Evolutionary conservation across 2,888 invertebrate genomes (phyloP).

Genomic region (Ochropleura plecta): DNA sequence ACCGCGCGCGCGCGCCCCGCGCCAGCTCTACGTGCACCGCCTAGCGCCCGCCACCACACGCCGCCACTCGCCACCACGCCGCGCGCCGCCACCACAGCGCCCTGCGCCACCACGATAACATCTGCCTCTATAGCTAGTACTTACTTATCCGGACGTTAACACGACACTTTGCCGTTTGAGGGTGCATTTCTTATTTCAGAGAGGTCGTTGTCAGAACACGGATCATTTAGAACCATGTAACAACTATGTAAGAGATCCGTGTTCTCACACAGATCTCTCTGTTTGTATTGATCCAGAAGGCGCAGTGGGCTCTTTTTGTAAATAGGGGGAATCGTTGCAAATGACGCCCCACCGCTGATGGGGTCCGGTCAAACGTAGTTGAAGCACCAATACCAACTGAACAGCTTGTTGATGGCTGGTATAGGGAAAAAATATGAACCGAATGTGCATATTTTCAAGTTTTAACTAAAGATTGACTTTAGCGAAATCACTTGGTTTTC

Average conservation of each 20-base stretch:
- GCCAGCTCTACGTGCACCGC: constrained; percentile 58
- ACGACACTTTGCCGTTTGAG: constrained; percentile 27
- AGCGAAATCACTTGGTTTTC: background rate
- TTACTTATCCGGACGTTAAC: constrained; percentile 39
- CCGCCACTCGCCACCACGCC: constrained; percentile 54
- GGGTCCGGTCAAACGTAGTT: background rate
- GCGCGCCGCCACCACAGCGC: constrained; percentile 38
- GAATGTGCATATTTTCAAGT: background rate
- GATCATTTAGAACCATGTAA: no score
- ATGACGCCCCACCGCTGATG: constrained; percentile 2
- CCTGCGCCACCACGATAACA: constrained; percentile 52
- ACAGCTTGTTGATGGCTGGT: constrained; percentile 2
- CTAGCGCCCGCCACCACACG: constrained; percentile 44
- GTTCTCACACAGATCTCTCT: background rate
- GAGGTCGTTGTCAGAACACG: background rate
- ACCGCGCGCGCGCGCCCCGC: constrained; percentile 71
- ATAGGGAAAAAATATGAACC: background rate
- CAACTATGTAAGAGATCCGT: constrained; percentile 7
- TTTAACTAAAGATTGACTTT: background rate
- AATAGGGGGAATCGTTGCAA: constrained; percentile 21
- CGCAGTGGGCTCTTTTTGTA: constrained; percentile 1
- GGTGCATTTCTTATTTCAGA: constrained; percentile 33
- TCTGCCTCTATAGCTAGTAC: constrained; percentile 28
- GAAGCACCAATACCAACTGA: constrained; percentile 3
- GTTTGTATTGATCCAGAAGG: constrained; percentile 36